phyloP scores from a whole-genome alignment of 2,797 vertebrate species.

The Todus mexicanus region DNA sequence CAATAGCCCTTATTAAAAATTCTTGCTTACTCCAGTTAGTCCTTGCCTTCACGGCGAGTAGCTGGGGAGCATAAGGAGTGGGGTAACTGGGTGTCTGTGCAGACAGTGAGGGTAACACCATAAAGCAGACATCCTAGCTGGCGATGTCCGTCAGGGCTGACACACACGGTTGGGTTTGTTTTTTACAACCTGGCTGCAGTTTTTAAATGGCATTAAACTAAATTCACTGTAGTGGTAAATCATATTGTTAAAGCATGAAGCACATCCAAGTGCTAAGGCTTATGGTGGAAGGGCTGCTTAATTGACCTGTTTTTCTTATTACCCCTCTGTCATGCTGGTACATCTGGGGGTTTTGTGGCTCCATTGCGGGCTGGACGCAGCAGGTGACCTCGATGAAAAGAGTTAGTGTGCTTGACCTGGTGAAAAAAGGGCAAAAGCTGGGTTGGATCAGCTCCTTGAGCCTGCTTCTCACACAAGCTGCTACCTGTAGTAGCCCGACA shows the following conservation, averaged over 20 bases:
- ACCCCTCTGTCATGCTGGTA: background rate
- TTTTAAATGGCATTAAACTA: background rate
- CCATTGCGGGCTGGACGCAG: background rate
- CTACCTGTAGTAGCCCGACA: background rate
- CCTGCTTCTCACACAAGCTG: background rate
- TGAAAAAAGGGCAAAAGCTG: background rate
- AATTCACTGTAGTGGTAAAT: background rate
- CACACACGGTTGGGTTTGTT: background rate
- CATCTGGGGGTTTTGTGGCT: background rate
- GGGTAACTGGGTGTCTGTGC: background rate
- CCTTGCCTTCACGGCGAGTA: background rate
- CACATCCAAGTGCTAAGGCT: background rate
- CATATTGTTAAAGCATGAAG: background rate
- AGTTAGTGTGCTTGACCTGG: background rate
- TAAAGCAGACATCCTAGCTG: background rate
- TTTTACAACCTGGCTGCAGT: background rate
- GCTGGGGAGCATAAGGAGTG: background rate
- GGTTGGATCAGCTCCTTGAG: background rate
- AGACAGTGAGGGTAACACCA: background rate
- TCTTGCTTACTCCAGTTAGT: conserved; percentile 3
- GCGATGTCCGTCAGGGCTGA: background rate
- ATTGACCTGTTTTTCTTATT: background rate
- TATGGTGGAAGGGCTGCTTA: background rate
- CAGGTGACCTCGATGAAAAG: background rate
- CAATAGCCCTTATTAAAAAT: background rate